Evolutionary conservation across 2,888 invertebrate genomes (phyloP).

Genomic region (Trissoscelio sp.): DNA sequence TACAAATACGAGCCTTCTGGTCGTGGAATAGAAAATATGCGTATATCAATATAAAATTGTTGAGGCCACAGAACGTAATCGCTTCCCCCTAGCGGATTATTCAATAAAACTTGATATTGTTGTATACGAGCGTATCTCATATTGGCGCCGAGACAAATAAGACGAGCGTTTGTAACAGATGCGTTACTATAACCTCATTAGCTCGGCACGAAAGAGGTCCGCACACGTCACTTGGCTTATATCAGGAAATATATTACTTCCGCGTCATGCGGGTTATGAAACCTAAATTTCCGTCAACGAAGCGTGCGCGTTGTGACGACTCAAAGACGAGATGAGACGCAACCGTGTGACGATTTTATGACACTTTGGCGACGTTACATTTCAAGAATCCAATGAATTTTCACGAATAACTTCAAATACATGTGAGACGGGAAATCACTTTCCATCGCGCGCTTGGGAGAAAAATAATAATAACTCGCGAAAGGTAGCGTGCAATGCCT

Average conservation of each 20-base stretch:
- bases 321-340: constrained; percentile 36
- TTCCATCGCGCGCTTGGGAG: not conserved
- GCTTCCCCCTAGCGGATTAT: constrained; percentile 23
- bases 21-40: constrained; percentile 18
- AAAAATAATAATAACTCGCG: constrained; percentile 37
- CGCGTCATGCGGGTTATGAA: constrained; percentile 75
- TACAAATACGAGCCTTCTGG: constrained; percentile 28
- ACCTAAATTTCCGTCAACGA: constrained; percentile 73
- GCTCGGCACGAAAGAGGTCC: constrained; percentile 59
- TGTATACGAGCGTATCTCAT: constrained; percentile 36
- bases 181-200: constrained; percentile 69
- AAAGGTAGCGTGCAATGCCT: constrained; percentile 16
- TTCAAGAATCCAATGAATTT: constrained; percentile 51
- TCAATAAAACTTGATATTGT: constrained; percentile 49
- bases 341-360: constrained; percentile 48
- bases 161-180: constrained; percentile 60
- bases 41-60: constrained; percentile 32
- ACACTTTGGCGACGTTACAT: constrained; percentile 41
- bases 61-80: constrained; percentile 21
- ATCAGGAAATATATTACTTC: constrained; percentile 68
- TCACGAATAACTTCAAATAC: constrained; percentile 35
- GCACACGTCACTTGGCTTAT: constrained; percentile 64
- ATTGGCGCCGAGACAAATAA: constrained; percentile 53
- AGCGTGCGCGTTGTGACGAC: constrained; percentile 43
- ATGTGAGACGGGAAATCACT: constrained; percentile 37